These are phyloP conservation scores for Malacoraja senta DNA, from an alignment of 2,797 vertebrate genomes.

Conservation along the genomic window DNA sequence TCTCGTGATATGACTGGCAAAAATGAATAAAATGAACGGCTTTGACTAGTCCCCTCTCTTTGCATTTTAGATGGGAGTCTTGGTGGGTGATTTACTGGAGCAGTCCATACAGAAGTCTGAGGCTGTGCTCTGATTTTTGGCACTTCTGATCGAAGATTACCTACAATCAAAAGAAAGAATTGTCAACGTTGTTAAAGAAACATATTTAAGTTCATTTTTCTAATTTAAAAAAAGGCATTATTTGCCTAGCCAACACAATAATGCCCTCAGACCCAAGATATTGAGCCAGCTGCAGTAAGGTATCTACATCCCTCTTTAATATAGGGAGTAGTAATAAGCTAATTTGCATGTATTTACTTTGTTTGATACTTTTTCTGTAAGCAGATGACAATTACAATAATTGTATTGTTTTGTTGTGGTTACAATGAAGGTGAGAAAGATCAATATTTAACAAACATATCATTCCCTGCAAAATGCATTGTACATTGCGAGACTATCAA, in stretches of 20 bases:
- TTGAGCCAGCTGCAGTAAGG: background rate
- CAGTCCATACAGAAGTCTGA: constrained; percentile 49
- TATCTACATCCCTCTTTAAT: background rate
- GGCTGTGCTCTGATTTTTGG: constrained; percentile 60
- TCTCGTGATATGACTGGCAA: constrained; percentile 58
- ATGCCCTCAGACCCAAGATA: background rate
- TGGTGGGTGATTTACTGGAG: constrained; percentile 48
- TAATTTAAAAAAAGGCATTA: background rate
- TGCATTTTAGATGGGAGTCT: constrained; percentile 46
- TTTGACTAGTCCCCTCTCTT: constrained; percentile 49
- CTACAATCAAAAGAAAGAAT: constrained; percentile 43
- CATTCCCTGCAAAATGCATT: background rate
- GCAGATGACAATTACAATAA: background rate
- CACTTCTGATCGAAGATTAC: constrained; percentile 51
- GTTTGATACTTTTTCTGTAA: background rate
- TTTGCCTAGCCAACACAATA: background rate
- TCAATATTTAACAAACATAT: background rate
- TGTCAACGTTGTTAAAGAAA: background rate
- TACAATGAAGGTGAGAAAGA: background rate
- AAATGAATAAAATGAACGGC: constrained; percentile 52
- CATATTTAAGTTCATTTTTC: background rate
- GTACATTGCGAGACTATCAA: background rate
- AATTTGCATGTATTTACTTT: background rate
- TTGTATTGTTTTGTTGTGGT: background rate
- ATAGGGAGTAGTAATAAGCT: background rate